A percentile compares a stretch with the other conserved stretches of the same genome.
These are phyloP conservation scores for Corbicula japonica DNA, from an alignment of 2,888 invertebrate species.

Conservation along the genomic window DNA sequence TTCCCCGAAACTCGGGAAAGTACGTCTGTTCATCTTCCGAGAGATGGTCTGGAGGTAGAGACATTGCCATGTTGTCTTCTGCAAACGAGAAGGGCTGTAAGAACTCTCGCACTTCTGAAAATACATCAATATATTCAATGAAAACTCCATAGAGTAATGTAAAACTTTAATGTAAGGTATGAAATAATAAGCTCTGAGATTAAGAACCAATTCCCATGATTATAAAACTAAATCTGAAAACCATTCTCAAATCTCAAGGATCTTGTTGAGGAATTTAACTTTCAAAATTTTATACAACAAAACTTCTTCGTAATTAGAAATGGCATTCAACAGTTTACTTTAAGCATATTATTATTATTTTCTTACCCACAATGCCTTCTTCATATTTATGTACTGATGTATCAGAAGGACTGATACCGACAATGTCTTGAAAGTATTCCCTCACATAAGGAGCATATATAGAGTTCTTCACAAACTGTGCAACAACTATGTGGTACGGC, in stretches of 20 bases:
- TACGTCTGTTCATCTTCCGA: conserved; percentile 84
- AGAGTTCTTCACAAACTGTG: conserved; percentile 83
- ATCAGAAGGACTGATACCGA: conserved; percentile 86
- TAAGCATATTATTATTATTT: not conserved
- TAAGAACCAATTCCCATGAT: no score
- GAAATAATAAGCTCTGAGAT: no score
- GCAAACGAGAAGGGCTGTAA: conserved; percentile 82
- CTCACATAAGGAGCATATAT: conserved; percentile 85
- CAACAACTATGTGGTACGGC: conserved; percentile 75
- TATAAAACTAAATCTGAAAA: no score
- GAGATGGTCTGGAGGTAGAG: conserved; percentile 86
- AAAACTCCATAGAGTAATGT: no score
- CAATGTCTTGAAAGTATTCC: conserved; percentile 85
- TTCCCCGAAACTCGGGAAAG: conserved; percentile 85
- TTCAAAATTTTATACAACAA: no score
- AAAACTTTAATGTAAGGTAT: no score
- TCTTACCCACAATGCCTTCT: conserved; percentile 55
- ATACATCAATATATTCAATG: no score
- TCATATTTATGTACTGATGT: conserved; percentile 60
- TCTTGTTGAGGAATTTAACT: no score
- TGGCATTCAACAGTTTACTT: not conserved
- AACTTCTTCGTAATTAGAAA: no score
- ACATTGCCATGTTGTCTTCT: conserved; percentile 76
- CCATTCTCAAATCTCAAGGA: no score
- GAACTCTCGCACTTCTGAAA: conserved; percentile 74